phyloP scores from a whole-genome alignment of 2,113 vertebrate genomes.

The Xenus cinereus region DNA sequence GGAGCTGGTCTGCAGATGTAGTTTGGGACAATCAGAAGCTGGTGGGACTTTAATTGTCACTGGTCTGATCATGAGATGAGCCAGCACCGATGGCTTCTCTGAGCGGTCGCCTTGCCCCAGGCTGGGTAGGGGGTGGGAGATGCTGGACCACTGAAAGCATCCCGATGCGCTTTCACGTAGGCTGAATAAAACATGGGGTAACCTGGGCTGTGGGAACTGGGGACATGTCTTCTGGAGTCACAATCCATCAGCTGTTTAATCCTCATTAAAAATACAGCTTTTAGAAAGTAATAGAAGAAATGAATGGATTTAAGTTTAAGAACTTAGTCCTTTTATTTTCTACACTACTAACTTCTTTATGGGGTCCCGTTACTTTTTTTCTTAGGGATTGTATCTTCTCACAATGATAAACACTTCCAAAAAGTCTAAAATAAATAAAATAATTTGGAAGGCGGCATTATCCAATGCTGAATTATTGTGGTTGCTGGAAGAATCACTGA shows the following conservation, averaged over 20 bases:
- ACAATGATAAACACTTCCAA: not conserved
- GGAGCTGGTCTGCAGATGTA: not conserved
- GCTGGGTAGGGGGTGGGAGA: not conserved
- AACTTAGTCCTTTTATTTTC: not conserved
- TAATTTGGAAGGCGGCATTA: not conserved
- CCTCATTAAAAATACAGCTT: not conserved
- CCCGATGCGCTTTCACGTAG: rapidly evolving
- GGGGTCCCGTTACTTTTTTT: not conserved
- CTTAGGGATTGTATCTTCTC: not conserved
- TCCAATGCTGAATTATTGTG: not conserved
- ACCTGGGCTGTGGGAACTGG: not conserved
- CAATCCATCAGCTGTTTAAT: not conserved
- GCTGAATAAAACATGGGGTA: not conserved
- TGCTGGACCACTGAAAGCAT: not conserved
- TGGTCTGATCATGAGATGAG: not conserved
- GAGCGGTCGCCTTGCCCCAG: rapidly evolving
- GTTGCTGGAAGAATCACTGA: not conserved
- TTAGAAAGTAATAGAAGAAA: not conserved
- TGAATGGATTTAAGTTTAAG: not conserved
- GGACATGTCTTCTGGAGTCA: not conserved
- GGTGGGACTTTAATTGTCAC: not conserved
- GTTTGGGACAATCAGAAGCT: not conserved
- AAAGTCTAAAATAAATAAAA: not conserved
- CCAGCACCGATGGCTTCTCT: rapidly evolving
- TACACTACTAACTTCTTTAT: not conserved